Base-by-base conservation (phyloP, 2,113 vertebrate species). In the Cranoglanis bouderius region DNA sequence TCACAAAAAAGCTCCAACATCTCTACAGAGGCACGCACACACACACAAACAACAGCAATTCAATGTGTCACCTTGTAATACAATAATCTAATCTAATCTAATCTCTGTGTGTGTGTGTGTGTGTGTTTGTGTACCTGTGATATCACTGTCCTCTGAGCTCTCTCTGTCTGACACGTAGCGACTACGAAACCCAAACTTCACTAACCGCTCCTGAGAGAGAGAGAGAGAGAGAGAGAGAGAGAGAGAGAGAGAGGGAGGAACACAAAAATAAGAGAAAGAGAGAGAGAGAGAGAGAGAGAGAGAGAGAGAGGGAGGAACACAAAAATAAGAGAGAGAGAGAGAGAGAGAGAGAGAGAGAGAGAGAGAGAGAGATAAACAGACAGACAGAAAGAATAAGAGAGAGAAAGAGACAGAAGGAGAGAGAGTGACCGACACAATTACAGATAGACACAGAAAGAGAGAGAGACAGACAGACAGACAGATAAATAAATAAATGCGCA, bases 121-220 rank as follows among this genome's bases (percentile, higher is more conserved):
- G 35, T 74, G 35, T 12, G 21, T 75, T 40, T 29, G 65, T 77
- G 12, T 82, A 88, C 89, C 92, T 87, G 80, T 49, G 21, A 88
- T 86, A 38, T 90, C 72, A 74, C 75, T 91, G 6, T 90, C 89
- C 29, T 72, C 86, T 32, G 83, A 89, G 67, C n/a, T 81, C 75
- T 88, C 84, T 87, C 84, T 83, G 82, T 88, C 85, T 32, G 74
- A 67, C 29, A 46, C 32, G 32, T 75, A 84, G 24, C 88, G 92
- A n/a, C 55, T 87, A 40, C 8, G 38, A n/a, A 91, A 92, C 24
- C 90, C 92, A 87, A 91, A 91, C 65, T n/a, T 72, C 14, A 63
- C 61, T 72, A 92, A 55, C 29, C 90, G 82, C 49, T 67, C 85
- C 92, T 92, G 75, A 19, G 5, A 59, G 7, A 57, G 35, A 83